These are phyloP conservation scores for Ceriagrion tenellum DNA, from an alignment of 2,888 invertebrate species.

Conservation along the genomic window DNA sequence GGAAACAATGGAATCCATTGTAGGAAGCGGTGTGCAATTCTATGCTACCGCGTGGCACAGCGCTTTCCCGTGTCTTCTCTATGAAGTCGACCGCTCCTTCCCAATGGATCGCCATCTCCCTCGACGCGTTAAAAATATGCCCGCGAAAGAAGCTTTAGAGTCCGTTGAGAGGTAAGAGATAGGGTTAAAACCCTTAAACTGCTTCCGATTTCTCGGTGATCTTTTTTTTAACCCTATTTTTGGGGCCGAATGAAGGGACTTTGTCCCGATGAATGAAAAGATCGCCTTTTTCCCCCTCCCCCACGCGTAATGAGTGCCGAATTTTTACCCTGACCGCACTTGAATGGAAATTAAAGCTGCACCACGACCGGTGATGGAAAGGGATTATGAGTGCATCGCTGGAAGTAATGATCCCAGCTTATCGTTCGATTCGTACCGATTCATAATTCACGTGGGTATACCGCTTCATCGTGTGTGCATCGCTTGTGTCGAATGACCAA, in stretches of 20 bases:
- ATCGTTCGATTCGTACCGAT: background rate
- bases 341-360: background rate
- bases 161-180: background rate
- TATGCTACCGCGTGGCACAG: background rate
- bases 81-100: background rate
- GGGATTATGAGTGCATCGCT: background rate
- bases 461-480: background rate
- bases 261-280: background rate
- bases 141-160: background rate
- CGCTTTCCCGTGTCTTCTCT: background rate
- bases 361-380: background rate
- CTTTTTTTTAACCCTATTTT: background rate
- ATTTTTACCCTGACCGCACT: background rate
- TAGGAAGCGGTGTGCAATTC: background rate
- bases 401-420: background rate
- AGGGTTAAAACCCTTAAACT: background rate
- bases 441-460: background rate
- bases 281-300: background rate
- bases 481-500: background rate
- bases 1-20: background rate
- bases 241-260: background rate
- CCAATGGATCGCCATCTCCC: background rate
- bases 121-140: background rate
- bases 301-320: background rate
- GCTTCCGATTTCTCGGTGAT: background rate